phyloP scores from a whole-genome alignment of 2,113 vertebrate species.

The Notarius lentiginosus region DNA sequence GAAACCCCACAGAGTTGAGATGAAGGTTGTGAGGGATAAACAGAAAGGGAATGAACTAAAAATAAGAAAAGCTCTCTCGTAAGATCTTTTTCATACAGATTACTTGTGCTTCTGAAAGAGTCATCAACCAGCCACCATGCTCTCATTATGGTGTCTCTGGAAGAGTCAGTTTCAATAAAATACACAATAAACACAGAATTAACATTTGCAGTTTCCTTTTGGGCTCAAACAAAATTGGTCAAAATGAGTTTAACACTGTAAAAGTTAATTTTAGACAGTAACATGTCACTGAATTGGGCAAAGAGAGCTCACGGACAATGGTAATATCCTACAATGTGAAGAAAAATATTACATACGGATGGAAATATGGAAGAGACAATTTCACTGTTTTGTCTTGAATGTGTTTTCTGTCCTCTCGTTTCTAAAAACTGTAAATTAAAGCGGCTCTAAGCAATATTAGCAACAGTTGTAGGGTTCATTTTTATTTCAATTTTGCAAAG shows the following conservation, averaged over 20 bases:
- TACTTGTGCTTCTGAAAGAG: background rate
- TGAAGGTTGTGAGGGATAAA: background rate
- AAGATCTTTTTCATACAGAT: background rate
- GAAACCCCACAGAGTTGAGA: background rate
- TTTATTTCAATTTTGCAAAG: background rate
- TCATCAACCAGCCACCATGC: background rate
- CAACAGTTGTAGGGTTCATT: background rate
- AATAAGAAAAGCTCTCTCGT: background rate
- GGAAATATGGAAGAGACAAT: background rate
- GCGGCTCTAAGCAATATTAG: background rate
- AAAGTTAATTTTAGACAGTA: background rate
- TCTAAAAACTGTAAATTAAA: background rate
- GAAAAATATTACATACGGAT: background rate
- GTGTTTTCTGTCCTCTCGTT: background rate
- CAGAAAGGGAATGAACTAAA: background rate
- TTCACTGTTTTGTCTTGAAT: background rate
- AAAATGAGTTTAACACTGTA: background rate
- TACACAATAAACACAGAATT: background rate
- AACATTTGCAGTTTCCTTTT: background rate
- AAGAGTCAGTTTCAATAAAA: background rate
- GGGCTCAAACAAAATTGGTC: background rate
- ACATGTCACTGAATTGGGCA: background rate
- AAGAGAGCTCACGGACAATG: background rate
- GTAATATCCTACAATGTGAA: background rate
- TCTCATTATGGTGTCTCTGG: background rate